Evolutionary conservation across 2,113 vertebrate genomes (phyloP).

Genomic region (Polypterus senegalus): DNA sequence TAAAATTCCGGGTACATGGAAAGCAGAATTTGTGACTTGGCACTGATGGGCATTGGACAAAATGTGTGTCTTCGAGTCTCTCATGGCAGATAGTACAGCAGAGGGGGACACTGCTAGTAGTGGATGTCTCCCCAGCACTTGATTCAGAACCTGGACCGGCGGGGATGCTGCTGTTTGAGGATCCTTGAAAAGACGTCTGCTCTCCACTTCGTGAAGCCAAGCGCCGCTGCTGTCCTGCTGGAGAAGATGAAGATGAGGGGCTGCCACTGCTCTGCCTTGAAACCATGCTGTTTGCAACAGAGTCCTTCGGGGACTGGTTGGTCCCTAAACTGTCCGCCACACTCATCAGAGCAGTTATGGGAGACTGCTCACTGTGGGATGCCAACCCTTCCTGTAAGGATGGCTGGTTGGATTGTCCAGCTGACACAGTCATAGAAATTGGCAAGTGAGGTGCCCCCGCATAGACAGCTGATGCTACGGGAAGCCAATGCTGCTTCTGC

Average conservation of each 20-base stretch:
- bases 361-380: slow-evolving; percentile 51
- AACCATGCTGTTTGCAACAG: slow-evolving; percentile 32
- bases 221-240: slow-evolving; percentile 51
- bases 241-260: slow-evolving; percentile 50
- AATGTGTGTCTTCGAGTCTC: slow-evolving; percentile 71
- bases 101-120: slow-evolving; percentile 47
- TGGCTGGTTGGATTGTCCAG: slow-evolving; percentile 10
- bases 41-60: slow-evolving; percentile 75
- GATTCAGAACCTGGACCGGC: slow-evolving; percentile 39
- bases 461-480: slow-evolving; percentile 34
- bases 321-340: slow-evolving; percentile 58
- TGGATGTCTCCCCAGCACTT: slow-evolving; percentile 29
- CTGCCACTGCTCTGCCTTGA: slow-evolving; percentile 53
- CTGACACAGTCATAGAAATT: slow-evolving; percentile 8
- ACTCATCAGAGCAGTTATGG: slow-evolving; percentile 65
- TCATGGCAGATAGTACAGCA: slow-evolving; percentile 77
- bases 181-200: slow-evolving; percentile 21
- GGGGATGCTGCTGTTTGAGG: slow-evolving; percentile 10
- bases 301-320: slow-evolving; percentile 60
- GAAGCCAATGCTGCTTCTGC: slow-evolving; percentile 50
- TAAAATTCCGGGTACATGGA: slow-evolving; percentile 73
- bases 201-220: slow-evolving; percentile 57
- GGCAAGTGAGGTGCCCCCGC: slow-evolving; percentile 36
- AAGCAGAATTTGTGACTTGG: slow-evolving; percentile 77
- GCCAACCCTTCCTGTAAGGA: slow-evolving; percentile 36